Evolutionary conservation across 2,113 vertebrate genomes (phyloP), one percentile per base, ranked within the genome.

Genomic region (Tympanuchus pallidicinctus): DNA sequence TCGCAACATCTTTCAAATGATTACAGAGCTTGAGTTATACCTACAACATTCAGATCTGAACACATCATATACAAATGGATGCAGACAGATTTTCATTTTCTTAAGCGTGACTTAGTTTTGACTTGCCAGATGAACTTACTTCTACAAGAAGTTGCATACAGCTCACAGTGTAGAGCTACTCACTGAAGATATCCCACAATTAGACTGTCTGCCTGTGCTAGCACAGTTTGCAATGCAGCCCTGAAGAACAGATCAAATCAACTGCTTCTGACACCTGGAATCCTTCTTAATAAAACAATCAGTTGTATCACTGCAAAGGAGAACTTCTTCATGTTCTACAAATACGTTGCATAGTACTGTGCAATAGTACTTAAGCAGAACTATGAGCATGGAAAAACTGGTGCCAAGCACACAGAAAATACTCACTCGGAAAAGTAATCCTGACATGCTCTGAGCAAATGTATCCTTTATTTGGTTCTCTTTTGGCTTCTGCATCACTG

Each of bases 401-500:
- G 42, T 24, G 24, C 28, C 32, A 80, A 27, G 81, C 25, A 27
- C 16, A 67, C 52, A 27, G 17, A 21, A 50, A 21, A 30, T 36
- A 97, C 98, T 97, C 97, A 99, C 99, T 97, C 99, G 97, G 96
- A 99, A 99, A 38, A 99, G 98, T 56, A 99, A 95, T 75, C 99
- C 98, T 2, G 99, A 98, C 97, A 99, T 97, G 96, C 98, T 99
- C 93, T 99, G 98, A 83, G 99, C 99, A 88, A 99, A 99, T 4
- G 65, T 66, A 84, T 99, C 99, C 97, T 98, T 99, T 75, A 96
- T 97, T 95, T 99, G 98, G 96, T 98, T 98, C 93, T 99, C 99
- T 88, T 98, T 98, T 5, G 99, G 98, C 96, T 98, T 99, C 97
- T 98, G 99, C 99, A 99, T 99, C 95, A 99, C 98, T 61, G 98